phyloP scores from a whole-genome alignment of 1,140 invertebrate species.

The Lucilia sericata region DNA sequence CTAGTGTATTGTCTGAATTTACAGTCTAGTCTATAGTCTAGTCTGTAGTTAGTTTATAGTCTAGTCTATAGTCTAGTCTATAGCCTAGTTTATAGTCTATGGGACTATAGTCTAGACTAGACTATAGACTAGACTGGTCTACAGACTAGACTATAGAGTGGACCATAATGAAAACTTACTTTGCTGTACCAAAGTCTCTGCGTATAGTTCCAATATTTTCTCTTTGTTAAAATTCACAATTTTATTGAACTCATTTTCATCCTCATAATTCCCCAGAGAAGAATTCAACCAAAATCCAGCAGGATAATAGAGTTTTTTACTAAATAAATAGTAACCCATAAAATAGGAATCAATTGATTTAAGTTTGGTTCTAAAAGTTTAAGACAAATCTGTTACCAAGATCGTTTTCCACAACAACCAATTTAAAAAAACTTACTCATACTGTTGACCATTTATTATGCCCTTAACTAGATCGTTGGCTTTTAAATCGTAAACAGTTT shows the following conservation, averaged over 20 bases:
- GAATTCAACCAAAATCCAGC: conserved; percentile 54
- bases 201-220: conserved; percentile 51
- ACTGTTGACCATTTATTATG: conserved; percentile 42
- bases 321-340: conserved; percentile 52
- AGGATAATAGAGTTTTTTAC: conserved; percentile 48
- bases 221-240: conserved; percentile 49
- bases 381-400: not conserved
- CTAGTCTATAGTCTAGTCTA: too few relatives aligned
- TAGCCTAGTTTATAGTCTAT: too few relatives aligned
- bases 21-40: too few relatives aligned
- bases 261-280: conserved; percentile 43
- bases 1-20: too few relatives aligned
- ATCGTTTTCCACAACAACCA: not conserved
- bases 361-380: conserved; percentile 70
- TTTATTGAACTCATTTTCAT: not conserved
- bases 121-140: too few relatives aligned
- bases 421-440: conserved; percentile 44
- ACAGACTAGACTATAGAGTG: too few relatives aligned
- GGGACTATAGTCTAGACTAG: too few relatives aligned
- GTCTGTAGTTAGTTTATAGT: too few relatives aligned
- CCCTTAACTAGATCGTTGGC: conserved; percentile 46
- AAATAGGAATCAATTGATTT: conserved; percentile 52
- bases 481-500: conserved; percentile 44
- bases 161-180: conserved; percentile 14
- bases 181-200: conserved; percentile 51